A percentile compares a stretch with the other conserved stretches of the same genome.
Conservation (phyloP, 2,888 invertebrate species). For the Tenthredo distinguenda region DNA sequence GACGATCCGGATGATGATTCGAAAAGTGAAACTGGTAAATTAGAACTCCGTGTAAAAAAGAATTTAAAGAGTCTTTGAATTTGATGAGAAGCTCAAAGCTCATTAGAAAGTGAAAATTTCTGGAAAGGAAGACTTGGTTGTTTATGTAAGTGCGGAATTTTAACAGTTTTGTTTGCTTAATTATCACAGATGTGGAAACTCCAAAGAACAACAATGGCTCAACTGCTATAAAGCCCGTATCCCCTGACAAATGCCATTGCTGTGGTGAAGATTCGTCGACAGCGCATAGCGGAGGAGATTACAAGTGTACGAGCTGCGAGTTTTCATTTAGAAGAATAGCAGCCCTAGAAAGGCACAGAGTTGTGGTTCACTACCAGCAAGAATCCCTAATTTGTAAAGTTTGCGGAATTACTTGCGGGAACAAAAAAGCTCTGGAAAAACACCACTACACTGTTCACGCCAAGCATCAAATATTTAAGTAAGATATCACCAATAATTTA, state of each 20-base stretch:
- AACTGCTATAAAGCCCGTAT: conserved; percentile 71
- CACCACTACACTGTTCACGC: conserved; percentile 82
- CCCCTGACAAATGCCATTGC: conserved; percentile 79
- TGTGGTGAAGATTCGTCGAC: conserved; percentile 81
- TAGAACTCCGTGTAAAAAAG: neutral
- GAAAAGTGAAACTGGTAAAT: conserved; percentile 36
- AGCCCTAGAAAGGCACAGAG: conserved; percentile 84
- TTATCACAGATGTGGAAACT: conserved; percentile 57
- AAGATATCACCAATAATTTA: conserved; percentile 31
- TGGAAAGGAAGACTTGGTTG: neutral
- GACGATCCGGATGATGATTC: conserved; percentile 62
- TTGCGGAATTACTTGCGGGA: conserved; percentile 85
- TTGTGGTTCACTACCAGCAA: conserved; percentile 85
- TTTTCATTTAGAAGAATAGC: conserved; percentile 87
- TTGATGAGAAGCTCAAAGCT: neutral
- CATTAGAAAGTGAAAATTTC: neutral
- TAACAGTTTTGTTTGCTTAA: conserved; percentile 10
- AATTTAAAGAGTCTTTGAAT: neutral
- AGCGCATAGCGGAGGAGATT: conserved; percentile 81
- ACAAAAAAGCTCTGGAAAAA: conserved; percentile 82
- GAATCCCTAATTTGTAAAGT: conserved; percentile 83
- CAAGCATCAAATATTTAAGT: conserved; percentile 78
- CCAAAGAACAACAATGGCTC: conserved; percentile 65
- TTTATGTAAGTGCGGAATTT: neutral
- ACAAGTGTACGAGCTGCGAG: conserved; percentile 82